Evolutionary conservation across 2,888 invertebrate species (phyloP), one percentile per base, ranked within the genome.

Genomic region (Lithophane ornitopus): DNA sequence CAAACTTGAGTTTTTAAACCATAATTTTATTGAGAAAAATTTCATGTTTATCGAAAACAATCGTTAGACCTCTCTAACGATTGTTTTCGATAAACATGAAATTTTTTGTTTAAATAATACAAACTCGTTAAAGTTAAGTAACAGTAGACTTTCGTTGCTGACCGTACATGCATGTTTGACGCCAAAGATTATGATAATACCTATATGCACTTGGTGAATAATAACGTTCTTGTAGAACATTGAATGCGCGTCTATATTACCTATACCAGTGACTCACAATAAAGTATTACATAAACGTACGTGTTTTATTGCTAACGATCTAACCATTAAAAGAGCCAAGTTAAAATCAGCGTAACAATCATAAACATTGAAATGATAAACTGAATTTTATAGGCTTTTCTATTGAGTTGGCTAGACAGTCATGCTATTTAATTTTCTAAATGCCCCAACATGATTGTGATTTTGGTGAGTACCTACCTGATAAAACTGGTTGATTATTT

Each of bases 391-490:
- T 72, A 63, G 63, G 46, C 58, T 72, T 82, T 79, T 69, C 63
- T 72, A 56, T 83, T 75, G 74, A 78, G 56, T 77, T 77, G 26
- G 67, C 56, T 49, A 62, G 61, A 70, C 46, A 52, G 34, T 71
- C 61, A 61, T 75, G 59, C 56, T 70, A 56, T 70, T 74, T 59
- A 65, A 69, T 58, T 71, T 74, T 68, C 59, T 69, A 54, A 74
- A 79, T 80, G 62, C 75, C 22, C 54, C 78, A 89, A 79, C 84
- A 91, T 92, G 91, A 86, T 88, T 85, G 80, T 82, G 41, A 74
- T 87, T 83, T 86, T 92, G 88, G 93, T 93, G 83, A 92, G 92
- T 87, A 61, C 26, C 46, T 87, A 61, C 26, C 46, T 74, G 34
- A n/a, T 44, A 14, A 19, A 41, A 65, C 58, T 22, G 16, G 8